A percentile compares a stretch with the other conserved stretches of the same genome.
These are phyloP conservation scores for Pogonocherus hispidulus DNA, from an alignment of 2,888 invertebrate species.

Conservation along the genomic window DNA sequence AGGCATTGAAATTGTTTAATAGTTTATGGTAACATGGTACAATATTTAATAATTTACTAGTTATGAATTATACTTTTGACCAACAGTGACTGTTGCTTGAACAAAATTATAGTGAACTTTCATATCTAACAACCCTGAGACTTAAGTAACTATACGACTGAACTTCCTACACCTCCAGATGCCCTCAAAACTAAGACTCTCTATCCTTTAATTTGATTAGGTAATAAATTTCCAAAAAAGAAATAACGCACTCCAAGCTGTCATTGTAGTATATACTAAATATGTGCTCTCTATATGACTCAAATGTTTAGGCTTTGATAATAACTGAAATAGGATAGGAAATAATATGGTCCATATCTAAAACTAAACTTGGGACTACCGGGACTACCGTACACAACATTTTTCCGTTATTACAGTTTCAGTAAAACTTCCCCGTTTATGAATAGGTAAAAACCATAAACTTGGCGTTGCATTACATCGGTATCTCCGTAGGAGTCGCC, in stretches of 20 bases:
- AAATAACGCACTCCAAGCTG: constrained; percentile 88
- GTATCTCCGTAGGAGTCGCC: too few species aligned
- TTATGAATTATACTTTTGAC: too few species aligned
- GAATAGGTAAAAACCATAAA: constrained; percentile 85
- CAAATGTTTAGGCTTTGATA: constrained; percentile 76
- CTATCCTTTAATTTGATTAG: constrained; percentile 68
- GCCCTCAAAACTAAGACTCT: constrained; percentile 88
- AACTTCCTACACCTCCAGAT: constrained; percentile 92
- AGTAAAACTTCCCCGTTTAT: constrained; percentile 86
- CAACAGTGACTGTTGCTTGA: too few species aligned
- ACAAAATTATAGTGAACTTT: too few species aligned
- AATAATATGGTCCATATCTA: too few species aligned
- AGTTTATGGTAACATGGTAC: too few species aligned
- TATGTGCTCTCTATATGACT: constrained; percentile 80
- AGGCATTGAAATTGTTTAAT: too few species aligned
- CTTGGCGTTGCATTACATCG: too few species aligned
- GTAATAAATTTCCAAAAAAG: constrained; percentile 73
- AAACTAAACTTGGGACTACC: too few species aligned
- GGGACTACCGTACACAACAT: constrained; percentile 54
- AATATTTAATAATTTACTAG: too few species aligned
- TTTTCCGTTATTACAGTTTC: constrained; percentile 75
- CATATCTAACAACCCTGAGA: constrained; percentile 81
- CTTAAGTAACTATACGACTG: constrained; percentile 88
- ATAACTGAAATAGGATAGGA: constrained; percentile 69
- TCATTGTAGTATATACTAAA: constrained; percentile 87